Evolutionary conservation across 2,113 vertebrate species (phyloP).

Genomic region (Gavialis gangeticus): DNA sequence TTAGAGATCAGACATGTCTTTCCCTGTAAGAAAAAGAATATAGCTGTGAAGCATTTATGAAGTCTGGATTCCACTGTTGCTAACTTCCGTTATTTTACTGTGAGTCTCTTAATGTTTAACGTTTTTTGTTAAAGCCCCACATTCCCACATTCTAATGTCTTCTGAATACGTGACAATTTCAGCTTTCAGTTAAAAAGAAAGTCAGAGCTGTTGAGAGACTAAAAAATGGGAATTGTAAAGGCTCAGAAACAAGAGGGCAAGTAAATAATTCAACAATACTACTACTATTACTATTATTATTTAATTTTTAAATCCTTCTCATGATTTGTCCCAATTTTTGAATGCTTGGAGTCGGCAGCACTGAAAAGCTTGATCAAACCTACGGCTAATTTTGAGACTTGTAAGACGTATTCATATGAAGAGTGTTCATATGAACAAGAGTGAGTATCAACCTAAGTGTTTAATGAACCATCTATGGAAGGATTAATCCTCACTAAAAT

Average conservation of each 20-base stretch:
- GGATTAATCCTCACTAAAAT: not conserved
- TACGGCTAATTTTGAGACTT: not conserved
- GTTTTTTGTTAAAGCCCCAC: not conserved
- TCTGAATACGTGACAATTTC: not conserved
- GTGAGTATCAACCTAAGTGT: too few relatives aligned
- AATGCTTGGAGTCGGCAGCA: not conserved
- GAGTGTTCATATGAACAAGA: too few relatives aligned
- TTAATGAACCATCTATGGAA: not conserved
- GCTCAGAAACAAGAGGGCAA: not conserved
- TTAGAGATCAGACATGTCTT: not conserved
- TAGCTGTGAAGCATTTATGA: not conserved
- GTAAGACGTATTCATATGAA: not conserved
- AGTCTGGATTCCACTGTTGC: not conserved
- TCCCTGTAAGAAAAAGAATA: not conserved
- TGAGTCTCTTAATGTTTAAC: not conserved
- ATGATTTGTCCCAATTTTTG: not conserved
- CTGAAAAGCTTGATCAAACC: not conserved
- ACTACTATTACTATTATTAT: not conserved
- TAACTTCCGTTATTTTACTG: not conserved
- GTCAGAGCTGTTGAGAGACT: not conserved
- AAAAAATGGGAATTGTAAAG: not conserved
- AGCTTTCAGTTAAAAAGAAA: not conserved
- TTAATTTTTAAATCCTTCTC: not conserved
- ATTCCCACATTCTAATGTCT: not conserved
- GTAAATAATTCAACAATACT: not conserved